Evolutionary conservation across 2,113 vertebrate species (phyloP), one percentile per base, ranked within the genome.

Genomic region (Podiceps cristatus): DNA sequence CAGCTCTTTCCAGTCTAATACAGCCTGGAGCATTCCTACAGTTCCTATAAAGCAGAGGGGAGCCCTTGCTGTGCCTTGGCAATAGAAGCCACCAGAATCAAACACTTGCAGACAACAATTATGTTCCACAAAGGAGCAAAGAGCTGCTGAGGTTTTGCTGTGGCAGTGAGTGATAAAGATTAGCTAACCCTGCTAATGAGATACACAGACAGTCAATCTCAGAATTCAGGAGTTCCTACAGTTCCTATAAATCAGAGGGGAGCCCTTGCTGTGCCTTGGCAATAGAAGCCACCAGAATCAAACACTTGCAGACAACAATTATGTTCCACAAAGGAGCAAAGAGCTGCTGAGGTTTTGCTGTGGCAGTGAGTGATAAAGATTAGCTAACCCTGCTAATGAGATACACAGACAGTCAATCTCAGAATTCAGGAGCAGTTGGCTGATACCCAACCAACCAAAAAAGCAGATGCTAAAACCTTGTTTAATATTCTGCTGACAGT

Each of bases 401-500:
- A 64, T 73, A 86, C 17, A 15, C 71, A 89, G 88, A 37, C 45
- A 68, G 49, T 67, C 68, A 64, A 16, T n/a, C 89, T 86, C 67
- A 44, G 35, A 90, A 83, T 89, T 83, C 92, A 90, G 60, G 35
- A 89, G 92, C 95, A 75, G 66, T 74, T 94, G 76, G 86, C 85
- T 75, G 56, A 74, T 74, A 79, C 66, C 45, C 80, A 94, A 50
- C 85, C 85, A 96, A 94, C 33, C 50, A 50, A 92, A 74, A 78
- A 49, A 96, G 72, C 72, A 92, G 76, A 94, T 74, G 66, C 71
- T 92, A 94, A 92, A 94, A 69, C 60, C 86, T 96, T 82, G 50
- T 86, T 96, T 90, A 90, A 92, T 86, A 96, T 94, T 96, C 89
- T 94, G 89, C 81, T 94, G 89, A 92, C 86, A 92, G 72, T 1